phyloP scores from a whole-genome alignment of 1,140 invertebrate species.

The Drosophila rhopaloa region DNA sequence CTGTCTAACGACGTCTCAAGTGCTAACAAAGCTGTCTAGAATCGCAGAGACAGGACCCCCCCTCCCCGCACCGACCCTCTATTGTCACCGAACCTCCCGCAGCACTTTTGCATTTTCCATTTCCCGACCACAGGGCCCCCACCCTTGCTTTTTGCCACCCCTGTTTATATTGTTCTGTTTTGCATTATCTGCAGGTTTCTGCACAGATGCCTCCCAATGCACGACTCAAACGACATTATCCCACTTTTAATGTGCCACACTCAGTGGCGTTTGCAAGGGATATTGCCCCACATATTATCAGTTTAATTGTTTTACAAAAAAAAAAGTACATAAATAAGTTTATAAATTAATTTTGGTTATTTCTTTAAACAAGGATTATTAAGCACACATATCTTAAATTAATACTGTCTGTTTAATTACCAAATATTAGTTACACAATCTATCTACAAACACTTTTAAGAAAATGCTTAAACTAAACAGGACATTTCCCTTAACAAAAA shows the following conservation, averaged over 20 bases:
- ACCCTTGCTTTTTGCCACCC: neutral
- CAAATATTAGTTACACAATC: too few relatives aligned
- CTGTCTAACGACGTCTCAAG: conserved; percentile 40
- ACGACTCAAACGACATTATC: conserved; percentile 3
- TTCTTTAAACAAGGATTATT: too few relatives aligned
- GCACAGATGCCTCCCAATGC: conserved; percentile 50
- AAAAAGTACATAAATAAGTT: too few relatives aligned
- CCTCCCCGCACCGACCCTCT: neutral
- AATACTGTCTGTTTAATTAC: too few relatives aligned
- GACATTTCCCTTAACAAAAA: too few relatives aligned
- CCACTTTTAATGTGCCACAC: neutral
- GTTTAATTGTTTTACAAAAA: too few relatives aligned
- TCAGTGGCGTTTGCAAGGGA: neutral
- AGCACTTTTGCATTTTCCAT: conserved; percentile 14
- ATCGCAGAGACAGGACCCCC: neutral
- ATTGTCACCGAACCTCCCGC: conserved; percentile 26
- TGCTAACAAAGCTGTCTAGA: conserved; percentile 48
- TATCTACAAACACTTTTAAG: too few relatives aligned
- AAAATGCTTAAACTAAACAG: too few relatives aligned
- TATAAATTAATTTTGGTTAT: too few relatives aligned
- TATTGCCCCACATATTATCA: neutral
- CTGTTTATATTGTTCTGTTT: conserved; percentile 51
- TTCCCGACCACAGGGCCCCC: neutral
- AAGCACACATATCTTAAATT: too few relatives aligned
- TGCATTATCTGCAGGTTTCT: conserved; percentile 56